A percentile compares a stretch with the other conserved stretches of the same genome.
phyloP scores from a whole-genome alignment of 2,113 vertebrate genomes.

The Prunella fulvescens region DNA sequence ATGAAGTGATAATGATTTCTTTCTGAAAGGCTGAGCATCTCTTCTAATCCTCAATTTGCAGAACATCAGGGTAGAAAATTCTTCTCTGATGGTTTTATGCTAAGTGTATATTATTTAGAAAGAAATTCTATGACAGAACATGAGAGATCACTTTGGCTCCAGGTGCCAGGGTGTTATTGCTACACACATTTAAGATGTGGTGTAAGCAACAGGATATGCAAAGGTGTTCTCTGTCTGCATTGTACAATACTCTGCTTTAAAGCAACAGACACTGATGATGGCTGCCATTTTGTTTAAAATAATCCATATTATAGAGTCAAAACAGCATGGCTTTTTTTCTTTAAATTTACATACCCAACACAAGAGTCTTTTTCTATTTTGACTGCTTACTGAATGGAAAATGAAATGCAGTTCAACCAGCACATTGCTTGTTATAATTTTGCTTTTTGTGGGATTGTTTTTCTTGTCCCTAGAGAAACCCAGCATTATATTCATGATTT shows the following conservation, averaged over 20 bases:
- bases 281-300: neutral
- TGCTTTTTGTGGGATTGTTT: neutral
- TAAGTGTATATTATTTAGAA: neutral
- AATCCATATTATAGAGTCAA: neutral
- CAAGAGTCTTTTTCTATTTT: neutral
- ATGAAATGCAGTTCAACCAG: neutral
- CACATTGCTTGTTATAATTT: neutral
- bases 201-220: neutral
- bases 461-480: neutral
- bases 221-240: neutral
- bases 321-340: neutral
- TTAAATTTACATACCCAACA: neutral
- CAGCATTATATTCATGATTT: neutral
- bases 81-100: neutral
- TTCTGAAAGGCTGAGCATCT: conserved; percentile 39
- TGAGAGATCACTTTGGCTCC: conserved; percentile 15
- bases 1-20: conserved; percentile 51
- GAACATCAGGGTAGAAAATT: conserved; percentile 8
- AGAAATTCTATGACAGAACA: neutral
- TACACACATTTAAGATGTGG: neutral
- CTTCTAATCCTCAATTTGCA: conserved; percentile 40
- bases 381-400: neutral
- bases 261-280: neutral
- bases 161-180: neutral
- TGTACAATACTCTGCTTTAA: neutral